Base-by-base conservation (phyloP, 2,797 vertebrate genomes). In the Cetoscarus ocellatus region DNA sequence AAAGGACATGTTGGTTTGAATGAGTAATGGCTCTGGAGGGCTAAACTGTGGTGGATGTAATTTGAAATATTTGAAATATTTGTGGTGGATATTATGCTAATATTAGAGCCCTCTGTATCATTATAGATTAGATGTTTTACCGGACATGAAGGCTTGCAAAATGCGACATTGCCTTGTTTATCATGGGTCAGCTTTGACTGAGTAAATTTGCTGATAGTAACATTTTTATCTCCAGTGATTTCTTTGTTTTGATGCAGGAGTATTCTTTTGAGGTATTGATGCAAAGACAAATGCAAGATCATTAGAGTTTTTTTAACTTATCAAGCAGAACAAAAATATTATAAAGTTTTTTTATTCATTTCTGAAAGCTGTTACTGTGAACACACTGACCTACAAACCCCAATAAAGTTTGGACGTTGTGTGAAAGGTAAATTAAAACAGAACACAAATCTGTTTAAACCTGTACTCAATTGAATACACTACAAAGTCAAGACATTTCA, bases 21-120 rank as follows among this genome's bases (percentile, higher is more conserved):
- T 91, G 91, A 93, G 80, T 93, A 89, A 93, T 92, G 88, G 78
- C 67, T 79, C 68, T 62, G 36, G 15, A 51, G 64, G 73, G 40
- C 61, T 82, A 67, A 80, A 79, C 81, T 82, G 80, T 70, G 81
- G 62, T 69, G 40, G 58, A 85, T 84, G 79, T 73, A 68, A 88
- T 91, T 83, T 89, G 59, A 88, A 88, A 88, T 83, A 88, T 91
- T 83, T 89, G 59, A 88, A 88, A 88, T 81, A 83, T 76, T 79
- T 88, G 56, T 76, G 68, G 79, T 84, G 53, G 83, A 75, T 67
- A 90, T 88, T 88, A 91, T 91, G 84, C 50, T 87, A 90, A 90
- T 87, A 78, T 71, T 73, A 79, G 48, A 68, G 63, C 70, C 67
- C 60, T 82, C 56, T 44, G 67, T 72, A 77, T 77, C 50, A 54